Evolutionary conservation across 2,797 vertebrate species (phyloP).

Genomic region (Otolemur crassicaudatus): DNA sequence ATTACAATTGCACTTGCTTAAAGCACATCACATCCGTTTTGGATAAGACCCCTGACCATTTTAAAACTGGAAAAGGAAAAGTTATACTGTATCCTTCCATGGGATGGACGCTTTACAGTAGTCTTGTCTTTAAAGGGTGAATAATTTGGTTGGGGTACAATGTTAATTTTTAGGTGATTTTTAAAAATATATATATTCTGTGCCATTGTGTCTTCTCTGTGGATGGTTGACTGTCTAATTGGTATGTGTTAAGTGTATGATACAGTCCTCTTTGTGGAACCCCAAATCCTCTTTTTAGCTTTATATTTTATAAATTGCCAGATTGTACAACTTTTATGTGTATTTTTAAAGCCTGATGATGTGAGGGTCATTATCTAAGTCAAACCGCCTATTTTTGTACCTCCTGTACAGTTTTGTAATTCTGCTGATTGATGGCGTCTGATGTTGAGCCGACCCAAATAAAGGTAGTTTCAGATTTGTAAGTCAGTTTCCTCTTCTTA

Average conservation of each 20-base stretch:
- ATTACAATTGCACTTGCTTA: constrained; percentile 81
- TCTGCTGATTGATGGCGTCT: constrained; percentile 77
- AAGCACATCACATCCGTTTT: constrained; percentile 80
- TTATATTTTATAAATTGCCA: constrained; percentile 81
- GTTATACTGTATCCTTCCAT: constrained; percentile 79
- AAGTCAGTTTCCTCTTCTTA: background rate
- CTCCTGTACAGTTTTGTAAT: constrained; percentile 88
- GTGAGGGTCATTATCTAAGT: constrained; percentile 81
- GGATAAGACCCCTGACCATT: constrained; percentile 72
- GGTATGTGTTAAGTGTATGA: constrained; percentile 56
- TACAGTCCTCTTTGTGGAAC: constrained; percentile 73
- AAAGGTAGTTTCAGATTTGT: constrained; percentile 66
- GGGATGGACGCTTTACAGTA: constrained; percentile 47
- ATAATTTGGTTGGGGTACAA: constrained; percentile 63
- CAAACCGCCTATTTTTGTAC: constrained; percentile 88
- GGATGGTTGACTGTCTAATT: constrained; percentile 40
- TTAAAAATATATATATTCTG: constrained; percentile 4
- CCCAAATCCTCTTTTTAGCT: constrained; percentile 77
- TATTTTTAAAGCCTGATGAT: constrained; percentile 84
- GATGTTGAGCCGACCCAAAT: constrained; percentile 76
- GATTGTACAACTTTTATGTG: constrained; percentile 79
- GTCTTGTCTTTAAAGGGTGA: constrained; percentile 54
- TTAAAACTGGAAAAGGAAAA: constrained; percentile 80
- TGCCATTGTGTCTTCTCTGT: constrained; percentile 81
- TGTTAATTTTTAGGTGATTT: constrained; percentile 74